These are phyloP conservation scores for Erythrocercus mccallii DNA, from an alignment of 2,113 vertebrate genomes.

Conservation along the genomic window DNA sequence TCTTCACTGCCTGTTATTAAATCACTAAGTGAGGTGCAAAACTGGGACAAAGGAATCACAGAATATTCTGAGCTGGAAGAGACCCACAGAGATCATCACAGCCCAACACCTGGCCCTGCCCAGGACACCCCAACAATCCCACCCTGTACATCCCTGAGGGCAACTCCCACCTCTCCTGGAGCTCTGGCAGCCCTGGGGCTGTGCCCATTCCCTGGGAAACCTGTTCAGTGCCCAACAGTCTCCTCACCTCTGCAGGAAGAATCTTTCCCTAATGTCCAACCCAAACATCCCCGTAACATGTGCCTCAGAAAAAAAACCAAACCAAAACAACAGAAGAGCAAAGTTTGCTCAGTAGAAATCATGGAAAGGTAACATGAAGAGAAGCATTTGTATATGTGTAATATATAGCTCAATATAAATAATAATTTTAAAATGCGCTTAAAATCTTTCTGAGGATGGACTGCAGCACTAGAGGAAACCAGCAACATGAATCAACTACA, in stretches of 20 bases:
- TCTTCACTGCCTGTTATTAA: background rate
- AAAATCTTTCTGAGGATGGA: background rate
- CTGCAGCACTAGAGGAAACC: background rate
- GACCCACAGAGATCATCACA: background rate
- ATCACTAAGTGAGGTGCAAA: background rate
- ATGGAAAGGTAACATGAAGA: background rate
- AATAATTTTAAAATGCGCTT: background rate
- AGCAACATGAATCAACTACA: background rate
- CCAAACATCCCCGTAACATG: accelerated
- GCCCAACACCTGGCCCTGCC: background rate
- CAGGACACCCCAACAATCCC: background rate
- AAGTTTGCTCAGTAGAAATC: background rate
- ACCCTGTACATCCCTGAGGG: background rate
- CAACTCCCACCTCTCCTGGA: accelerated
- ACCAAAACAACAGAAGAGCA: background rate
- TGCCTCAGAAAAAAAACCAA: background rate
- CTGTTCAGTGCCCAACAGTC: accelerated
- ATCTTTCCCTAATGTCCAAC: background rate
- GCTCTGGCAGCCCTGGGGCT: background rate
- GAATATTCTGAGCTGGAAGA: background rate
- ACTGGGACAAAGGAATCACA: background rate
- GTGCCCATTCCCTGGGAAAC: background rate
- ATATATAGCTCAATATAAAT: background rate
- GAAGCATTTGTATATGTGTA: background rate
- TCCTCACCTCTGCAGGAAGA: background rate